A percentile compares a stretch with the other conserved stretches of the same genome.
Conservation (phyloP, 2,888 invertebrate genomes). For the Mystacides longicornis region DNA sequence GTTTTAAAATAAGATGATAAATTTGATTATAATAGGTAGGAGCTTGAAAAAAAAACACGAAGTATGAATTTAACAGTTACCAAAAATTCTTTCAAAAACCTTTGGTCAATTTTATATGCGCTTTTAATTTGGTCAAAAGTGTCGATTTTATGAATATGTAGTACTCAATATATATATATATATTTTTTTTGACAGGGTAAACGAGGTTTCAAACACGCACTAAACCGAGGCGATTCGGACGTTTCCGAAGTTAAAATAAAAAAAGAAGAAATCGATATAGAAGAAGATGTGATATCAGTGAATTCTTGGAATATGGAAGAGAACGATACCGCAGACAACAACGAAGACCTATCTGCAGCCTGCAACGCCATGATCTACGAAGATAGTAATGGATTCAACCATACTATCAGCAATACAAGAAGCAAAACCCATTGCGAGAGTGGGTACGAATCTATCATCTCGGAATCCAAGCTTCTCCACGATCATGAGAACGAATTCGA, state of each 20-base stretch:
- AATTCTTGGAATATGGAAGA: background rate
- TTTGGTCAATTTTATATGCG: too few species aligned
- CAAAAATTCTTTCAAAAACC: too few species aligned
- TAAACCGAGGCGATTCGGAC: too few species aligned
- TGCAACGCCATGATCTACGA: slow-evolving; percentile 3
- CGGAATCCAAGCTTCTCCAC: background rate
- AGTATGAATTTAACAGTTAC: too few species aligned
- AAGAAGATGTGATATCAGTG: background rate
- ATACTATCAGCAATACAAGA: background rate
- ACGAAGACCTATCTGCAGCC: background rate
- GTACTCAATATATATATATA: too few species aligned
- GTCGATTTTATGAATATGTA: too few species aligned
- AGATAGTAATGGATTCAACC: background rate
- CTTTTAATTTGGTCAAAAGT: too few species aligned
- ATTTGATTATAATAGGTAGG: too few species aligned
- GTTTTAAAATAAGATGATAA: too few species aligned
- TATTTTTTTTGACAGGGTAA: too few species aligned
- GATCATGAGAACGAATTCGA: slow-evolving; percentile 16
- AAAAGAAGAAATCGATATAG: slow-evolving; percentile 1
- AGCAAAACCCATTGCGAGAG: background rate
- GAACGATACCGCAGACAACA: background rate
- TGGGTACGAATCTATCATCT: background rate
- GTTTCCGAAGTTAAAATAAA: background rate
- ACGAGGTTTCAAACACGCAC: too few species aligned
- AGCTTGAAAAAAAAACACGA: too few species aligned